These are phyloP conservation scores for Zeus faber DNA, from an alignment of 2,113 vertebrate species.

Conservation along the genomic window DNA sequence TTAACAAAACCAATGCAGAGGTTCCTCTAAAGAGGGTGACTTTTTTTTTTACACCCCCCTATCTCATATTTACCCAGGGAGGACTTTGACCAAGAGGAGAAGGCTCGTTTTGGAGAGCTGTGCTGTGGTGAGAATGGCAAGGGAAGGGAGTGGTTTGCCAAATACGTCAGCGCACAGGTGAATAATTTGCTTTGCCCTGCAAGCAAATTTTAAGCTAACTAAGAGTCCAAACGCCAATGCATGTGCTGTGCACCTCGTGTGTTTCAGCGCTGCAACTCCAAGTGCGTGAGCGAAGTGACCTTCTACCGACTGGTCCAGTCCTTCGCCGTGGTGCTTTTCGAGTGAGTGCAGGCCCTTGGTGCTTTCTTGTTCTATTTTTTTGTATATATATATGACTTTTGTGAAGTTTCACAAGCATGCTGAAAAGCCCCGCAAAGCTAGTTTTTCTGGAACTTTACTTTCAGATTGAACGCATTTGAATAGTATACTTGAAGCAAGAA, in stretches of 20 bases:
- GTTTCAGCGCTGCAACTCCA: conserved; percentile 93
- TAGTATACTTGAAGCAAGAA: too few relatives aligned
- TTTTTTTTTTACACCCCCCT: neutral
- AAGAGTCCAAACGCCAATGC: too few relatives aligned
- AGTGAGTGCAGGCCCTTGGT: conserved; percentile 82
- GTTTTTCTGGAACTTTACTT: too few relatives aligned
- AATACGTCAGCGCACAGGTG: conserved; percentile 93
- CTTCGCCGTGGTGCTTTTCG: conserved; percentile 93
- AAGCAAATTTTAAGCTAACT: too few relatives aligned
- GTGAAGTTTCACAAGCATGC: too few relatives aligned
- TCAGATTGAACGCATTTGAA: too few relatives aligned
- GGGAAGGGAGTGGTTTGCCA: conserved; percentile 92
- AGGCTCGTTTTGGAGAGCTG: conserved; percentile 89
- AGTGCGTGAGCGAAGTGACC: conserved; percentile 90
- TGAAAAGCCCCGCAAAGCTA: too few relatives aligned
- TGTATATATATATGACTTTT: too few relatives aligned
- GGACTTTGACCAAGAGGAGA: conserved; percentile 93
- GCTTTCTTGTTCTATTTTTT: neutral
- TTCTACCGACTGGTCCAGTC: conserved; percentile 98
- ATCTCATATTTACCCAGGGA: conserved; percentile 70
- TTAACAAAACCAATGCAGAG: too few relatives aligned
- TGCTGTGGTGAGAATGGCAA: conserved; percentile 88
- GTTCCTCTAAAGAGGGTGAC: neutral
- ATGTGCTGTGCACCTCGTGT: conserved; percentile 19
- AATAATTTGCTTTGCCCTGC: conserved; percentile 20